Conservation (phyloP, 35 echinoderm and acorn worm species). For the Apostichopus parvimensis region DNA sequence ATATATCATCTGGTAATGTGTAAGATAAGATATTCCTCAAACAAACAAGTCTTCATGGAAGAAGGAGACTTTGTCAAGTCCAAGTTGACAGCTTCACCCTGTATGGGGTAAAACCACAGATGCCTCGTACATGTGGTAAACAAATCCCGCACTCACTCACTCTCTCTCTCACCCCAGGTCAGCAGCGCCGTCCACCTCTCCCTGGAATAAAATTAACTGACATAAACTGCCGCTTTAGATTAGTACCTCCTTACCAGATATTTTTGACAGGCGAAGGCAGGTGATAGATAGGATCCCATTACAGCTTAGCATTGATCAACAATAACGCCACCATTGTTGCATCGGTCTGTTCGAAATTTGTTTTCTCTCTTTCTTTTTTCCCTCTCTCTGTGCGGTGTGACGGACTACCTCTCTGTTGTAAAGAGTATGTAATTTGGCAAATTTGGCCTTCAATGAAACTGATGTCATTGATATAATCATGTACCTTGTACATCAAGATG, state of each 20-base stretch:
- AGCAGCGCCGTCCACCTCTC: not conserved
- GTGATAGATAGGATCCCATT: slow-evolving; percentile 10
- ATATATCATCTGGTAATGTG: not conserved
- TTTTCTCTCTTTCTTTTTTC: too few relatives aligned
- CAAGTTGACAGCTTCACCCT: not conserved
- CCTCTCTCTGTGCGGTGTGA: too few relatives aligned
- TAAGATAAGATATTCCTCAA: not conserved
- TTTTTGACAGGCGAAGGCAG: slow-evolving; percentile 36
- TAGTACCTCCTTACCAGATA: not conserved
- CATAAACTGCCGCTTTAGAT: slow-evolving; percentile 17
- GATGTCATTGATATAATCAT: too few relatives aligned
- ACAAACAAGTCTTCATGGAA: not conserved
- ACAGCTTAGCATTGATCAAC: not conserved
- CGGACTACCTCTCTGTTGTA: too few relatives aligned
- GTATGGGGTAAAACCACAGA: slow-evolving; percentile 37
- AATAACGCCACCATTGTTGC: not conserved
- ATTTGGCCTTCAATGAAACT: too few relatives aligned
- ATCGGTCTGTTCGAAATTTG: not conserved
- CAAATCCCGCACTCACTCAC: not conserved
- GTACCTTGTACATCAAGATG: too few relatives aligned
- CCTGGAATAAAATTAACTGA: not conserved
- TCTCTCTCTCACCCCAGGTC: not conserved
- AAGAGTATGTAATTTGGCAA: too few relatives aligned
- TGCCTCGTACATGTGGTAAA: not conserved
- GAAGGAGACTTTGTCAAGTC: slow-evolving; percentile 12